A percentile compares a stretch with the other conserved stretches of the same genome.
These are phyloP conservation scores for Hypotaenidia philippensis DNA, from an alignment of 2,797 vertebrate genomes.

Conservation along the genomic window DNA sequence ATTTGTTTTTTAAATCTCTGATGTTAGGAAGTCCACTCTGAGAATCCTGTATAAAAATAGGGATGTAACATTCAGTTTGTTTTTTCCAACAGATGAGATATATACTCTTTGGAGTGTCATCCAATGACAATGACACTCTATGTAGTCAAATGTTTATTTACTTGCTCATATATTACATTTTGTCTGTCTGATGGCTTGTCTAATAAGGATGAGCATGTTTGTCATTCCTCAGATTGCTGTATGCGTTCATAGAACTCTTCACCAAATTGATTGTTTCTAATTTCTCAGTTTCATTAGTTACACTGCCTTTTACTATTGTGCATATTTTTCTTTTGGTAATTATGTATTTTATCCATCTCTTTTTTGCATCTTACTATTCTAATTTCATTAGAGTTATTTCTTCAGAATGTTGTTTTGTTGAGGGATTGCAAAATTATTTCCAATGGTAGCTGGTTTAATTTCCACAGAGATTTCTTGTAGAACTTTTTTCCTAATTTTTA, in stretches of 20 bases:
- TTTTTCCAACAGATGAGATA: constrained; percentile 34
- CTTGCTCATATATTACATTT: constrained; percentile 26
- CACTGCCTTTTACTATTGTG: neutral
- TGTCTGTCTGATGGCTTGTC: neutral
- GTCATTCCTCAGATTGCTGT: neutral
- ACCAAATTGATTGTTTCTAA: neutral
- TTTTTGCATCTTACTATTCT: neutral
- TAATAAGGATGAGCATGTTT: neutral
- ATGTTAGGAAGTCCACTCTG: neutral
- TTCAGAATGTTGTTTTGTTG: neutral
- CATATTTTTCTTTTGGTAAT: neutral
- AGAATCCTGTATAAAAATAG: constrained; percentile 2
- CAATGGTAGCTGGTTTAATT: neutral
- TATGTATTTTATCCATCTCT: neutral
- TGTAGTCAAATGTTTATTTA: constrained; percentile 49
- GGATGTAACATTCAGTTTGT: neutral
- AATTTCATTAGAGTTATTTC: neutral
- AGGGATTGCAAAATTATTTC: neutral
- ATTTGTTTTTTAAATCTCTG: neutral
- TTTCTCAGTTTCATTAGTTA: neutral
- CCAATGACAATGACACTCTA: neutral
- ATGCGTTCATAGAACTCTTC: neutral
- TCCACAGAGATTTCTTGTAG: neutral
- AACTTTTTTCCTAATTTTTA: neutral
- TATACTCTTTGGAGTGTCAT: constrained; percentile 4